Evolutionary conservation across 2,888 invertebrate species (phyloP).

Genomic region (Lycia hirtaria): DNA sequence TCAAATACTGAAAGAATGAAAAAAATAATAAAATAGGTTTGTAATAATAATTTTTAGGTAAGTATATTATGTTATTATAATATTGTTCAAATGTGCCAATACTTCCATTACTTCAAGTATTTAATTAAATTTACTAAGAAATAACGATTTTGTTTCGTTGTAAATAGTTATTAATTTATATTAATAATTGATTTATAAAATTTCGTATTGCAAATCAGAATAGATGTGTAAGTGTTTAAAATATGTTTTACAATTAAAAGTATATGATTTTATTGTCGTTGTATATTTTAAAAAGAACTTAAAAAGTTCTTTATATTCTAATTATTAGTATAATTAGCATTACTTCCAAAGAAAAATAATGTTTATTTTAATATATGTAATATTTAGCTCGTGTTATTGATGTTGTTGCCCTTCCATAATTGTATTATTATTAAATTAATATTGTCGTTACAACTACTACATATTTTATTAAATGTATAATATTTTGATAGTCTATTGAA

Average conservation of each 20-base stretch:
- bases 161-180: constrained; percentile 1
- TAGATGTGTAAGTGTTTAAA: neutral
- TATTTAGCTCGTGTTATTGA: constrained; percentile 48
- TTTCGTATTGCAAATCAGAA: neutral
- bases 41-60: neutral
- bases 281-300: constrained; percentile 4
- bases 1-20: neutral
- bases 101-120: constrained; percentile 26
- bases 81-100: constrained; percentile 39
- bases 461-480: constrained; percentile 5
- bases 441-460: neutral
- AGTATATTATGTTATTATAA: neutral
- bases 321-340: neutral
- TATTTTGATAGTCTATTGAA: no score
- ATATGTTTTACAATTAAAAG: neutral
- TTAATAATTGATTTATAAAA: neutral
- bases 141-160: neutral
- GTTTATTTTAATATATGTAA: constrained; percentile 31
- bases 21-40: no score
- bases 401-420: constrained; percentile 53
- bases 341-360: constrained; percentile 2
- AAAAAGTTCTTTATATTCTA: constrained; percentile 3
- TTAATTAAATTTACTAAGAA: neutral
- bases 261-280: neutral
- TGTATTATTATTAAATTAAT: constrained; percentile 37